Evolutionary conservation across 2,888 invertebrate genomes (phyloP), one percentile per base, ranked within the genome.

Genomic region (Parnassius smintheus): DNA sequence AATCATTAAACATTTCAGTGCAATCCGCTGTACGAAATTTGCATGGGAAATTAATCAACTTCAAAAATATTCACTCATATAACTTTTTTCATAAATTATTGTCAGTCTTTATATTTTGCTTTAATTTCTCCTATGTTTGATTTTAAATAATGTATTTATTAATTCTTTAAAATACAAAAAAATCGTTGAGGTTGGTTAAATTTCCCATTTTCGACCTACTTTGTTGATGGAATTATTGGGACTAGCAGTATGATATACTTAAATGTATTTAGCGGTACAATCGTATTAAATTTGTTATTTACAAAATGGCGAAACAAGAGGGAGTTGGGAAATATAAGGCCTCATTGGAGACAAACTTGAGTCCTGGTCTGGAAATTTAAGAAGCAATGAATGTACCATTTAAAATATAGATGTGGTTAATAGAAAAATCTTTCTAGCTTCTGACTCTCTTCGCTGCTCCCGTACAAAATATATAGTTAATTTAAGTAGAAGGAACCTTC

Each of bases 401-500:
- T 45, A 55, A 52, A 49, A 49, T 63, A 58, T 62, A 55, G 55
- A 55, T 63, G 62, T 59, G 54, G 35, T 59, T 63, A 57, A 62
- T 56, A 63, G 48, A 60, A 35, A 45, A 59, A 51, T 62, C 59
- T 64, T 56, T 64, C 44, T 12, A 13, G 59, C 63, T 59, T 59
- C 59, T 41, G 56, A 56, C 46, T 59, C 25, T 54, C 62, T 62
- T 64, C 50, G 57, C 65, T 56, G 65, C 63, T 63, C 65, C 57
- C 56, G 58, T 60, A 62, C 64, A 59, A 59, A 58, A 49, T 62
- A 22, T 66, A 54, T 62, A 60, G 56, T 11, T 56, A 54, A 50
- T 41, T 46, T 56, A 61, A 64, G 62, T 56, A 55, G 57, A 62
- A 66, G 68, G 55, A 60, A 61, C 45, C 62, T 64, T 64, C 56